A percentile compares a stretch with the other conserved stretches of the same genome.
phyloP scores from a whole-genome alignment of 2,797 vertebrate species.

The Acanthurus tractus region DNA sequence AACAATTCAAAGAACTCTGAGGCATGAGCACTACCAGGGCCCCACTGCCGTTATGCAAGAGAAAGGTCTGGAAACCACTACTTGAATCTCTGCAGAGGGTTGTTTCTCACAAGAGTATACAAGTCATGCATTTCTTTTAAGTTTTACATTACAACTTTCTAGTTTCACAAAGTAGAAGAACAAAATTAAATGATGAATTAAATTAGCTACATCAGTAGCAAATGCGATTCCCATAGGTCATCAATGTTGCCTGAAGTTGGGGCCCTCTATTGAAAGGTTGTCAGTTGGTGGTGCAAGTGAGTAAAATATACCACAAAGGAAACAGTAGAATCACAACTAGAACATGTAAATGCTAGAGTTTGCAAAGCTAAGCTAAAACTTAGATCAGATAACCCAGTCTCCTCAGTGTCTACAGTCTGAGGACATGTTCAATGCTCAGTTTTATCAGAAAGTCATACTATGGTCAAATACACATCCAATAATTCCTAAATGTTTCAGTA shows the following conservation, averaged over 20 bases:
- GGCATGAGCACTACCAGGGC: background rate
- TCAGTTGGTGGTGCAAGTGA: background rate
- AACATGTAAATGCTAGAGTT: background rate
- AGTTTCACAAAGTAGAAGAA: background rate
- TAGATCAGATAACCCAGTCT: background rate
- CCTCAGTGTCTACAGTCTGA: too few species aligned
- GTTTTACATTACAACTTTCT: background rate
- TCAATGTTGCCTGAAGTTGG: conserved; percentile 49
- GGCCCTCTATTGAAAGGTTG: conserved; percentile 24
- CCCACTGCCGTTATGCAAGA: background rate
- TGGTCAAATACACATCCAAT: too few species aligned
- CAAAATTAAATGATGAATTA: background rate
- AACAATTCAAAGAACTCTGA: background rate
- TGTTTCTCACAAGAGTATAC: background rate
- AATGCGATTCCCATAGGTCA: background rate
- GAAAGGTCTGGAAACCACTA: background rate
- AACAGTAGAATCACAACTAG: background rate
- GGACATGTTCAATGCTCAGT: too few species aligned
- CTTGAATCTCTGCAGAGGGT: background rate
- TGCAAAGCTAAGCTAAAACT: background rate
- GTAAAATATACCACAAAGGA: background rate
- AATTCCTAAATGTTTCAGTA: background rate
- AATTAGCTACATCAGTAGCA: too few species aligned
- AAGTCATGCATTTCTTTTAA: too few species aligned
- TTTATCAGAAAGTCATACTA: too few species aligned